Conservation (phyloP, 2,888 invertebrate genomes). For the Ochropleura leucogaster region DNA sequence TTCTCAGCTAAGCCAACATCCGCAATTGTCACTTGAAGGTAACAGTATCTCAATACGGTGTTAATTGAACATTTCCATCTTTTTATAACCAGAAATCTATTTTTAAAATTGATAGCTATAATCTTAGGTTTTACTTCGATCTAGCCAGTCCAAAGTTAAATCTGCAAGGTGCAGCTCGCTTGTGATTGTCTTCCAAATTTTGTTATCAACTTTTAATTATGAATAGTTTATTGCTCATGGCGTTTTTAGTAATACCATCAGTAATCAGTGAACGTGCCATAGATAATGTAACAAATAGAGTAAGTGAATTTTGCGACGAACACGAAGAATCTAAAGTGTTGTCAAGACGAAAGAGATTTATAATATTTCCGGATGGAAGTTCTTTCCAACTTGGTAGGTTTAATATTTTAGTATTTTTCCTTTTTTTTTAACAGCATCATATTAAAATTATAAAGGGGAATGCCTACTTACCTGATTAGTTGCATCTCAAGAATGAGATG, state of each 20-base stretch:
- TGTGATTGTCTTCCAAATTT: slow-evolving; percentile 42
- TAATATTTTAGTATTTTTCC: background rate
- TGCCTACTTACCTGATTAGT: background rate
- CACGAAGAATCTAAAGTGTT: slow-evolving; percentile 68
- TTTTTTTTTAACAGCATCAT: background rate
- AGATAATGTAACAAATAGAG: slow-evolving; percentile 41
- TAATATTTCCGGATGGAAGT: slow-evolving; percentile 91
- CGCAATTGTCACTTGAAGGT: slow-evolving; percentile 58
- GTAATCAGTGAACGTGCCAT: slow-evolving; percentile 68
- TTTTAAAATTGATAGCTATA: slow-evolving; percentile 58
- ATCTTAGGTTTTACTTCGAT: slow-evolving; percentile 13
- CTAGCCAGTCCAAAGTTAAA: slow-evolving; percentile 40
- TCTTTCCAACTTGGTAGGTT: slow-evolving; percentile 90
- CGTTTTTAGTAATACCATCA: slow-evolving; percentile 64
- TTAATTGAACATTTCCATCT: slow-evolving; percentile 83
- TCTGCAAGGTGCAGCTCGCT: slow-evolving; percentile 21
- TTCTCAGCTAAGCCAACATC: slow-evolving; percentile 32
- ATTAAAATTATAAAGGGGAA: too few species aligned
- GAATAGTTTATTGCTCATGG: slow-evolving; percentile 54
- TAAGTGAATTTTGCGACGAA: slow-evolving; percentile 65
- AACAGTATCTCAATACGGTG: slow-evolving; percentile 83
- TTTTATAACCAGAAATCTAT: slow-evolving; percentile 64
- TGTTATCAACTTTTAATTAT: slow-evolving; percentile 16
- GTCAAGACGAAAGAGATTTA: slow-evolving; percentile 89
- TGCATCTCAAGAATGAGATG: background rate